Conservation (phyloP, 1,140 invertebrate genomes). For the Drosophila eugracilis region DNA sequence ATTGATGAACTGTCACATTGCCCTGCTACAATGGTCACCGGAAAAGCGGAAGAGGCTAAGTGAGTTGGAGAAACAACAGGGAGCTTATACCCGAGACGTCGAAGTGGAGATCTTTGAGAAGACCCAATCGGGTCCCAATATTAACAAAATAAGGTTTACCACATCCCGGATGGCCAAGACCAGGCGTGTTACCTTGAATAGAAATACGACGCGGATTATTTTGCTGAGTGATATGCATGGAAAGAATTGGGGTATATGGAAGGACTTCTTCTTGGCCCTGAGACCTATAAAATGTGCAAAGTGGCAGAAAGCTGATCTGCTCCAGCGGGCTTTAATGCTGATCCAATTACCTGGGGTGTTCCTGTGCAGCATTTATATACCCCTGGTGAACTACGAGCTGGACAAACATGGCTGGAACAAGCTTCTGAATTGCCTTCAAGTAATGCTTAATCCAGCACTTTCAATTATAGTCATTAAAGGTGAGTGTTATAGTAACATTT, state of each 20-base stretch:
- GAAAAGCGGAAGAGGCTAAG: neutral
- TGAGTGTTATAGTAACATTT: neutral
- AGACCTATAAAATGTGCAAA: conserved; percentile 4
- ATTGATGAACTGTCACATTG: neutral
- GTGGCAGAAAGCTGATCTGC: conserved; percentile 7
- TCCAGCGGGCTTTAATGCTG: conserved; percentile 8
- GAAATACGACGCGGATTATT: neutral
- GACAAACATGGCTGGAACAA: conserved; percentile 46
- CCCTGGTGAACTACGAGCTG: conserved; percentile 33
- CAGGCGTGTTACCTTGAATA: neutral
- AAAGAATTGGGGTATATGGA: conserved; percentile 7
- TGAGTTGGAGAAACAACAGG: neutral
- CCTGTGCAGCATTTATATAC: conserved; percentile 25
- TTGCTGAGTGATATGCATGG: neutral
- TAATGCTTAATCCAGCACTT: conserved; percentile 18
- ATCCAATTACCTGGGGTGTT: conserved; percentile 8
- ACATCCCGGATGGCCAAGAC: neutral
- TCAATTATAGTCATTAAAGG: conserved; percentile 6
- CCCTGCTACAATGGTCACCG: neutral
- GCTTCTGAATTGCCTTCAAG: conserved; percentile 35
- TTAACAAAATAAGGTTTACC: neutral
- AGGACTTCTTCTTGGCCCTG: conserved; percentile 2
- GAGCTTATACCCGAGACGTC: neutral
- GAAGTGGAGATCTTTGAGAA: conserved; percentile 29
- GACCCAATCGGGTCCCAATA: neutral